phyloP scores from a whole-genome alignment of 2,888 invertebrate genomes.

The Polymixis lichenea region DNA sequence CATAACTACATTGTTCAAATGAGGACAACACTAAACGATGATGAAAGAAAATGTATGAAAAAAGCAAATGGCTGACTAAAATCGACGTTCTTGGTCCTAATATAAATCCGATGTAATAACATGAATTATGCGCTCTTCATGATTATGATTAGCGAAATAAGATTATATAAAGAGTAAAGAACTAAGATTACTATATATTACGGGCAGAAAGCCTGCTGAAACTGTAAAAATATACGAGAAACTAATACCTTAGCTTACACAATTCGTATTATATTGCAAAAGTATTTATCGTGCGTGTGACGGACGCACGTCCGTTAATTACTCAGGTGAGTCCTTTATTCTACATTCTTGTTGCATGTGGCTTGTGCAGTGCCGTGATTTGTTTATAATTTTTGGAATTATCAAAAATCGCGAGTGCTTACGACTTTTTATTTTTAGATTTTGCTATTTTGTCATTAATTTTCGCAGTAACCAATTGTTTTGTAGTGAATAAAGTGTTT shows the following conservation, averaged over 20 bases:
- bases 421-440: conserved; percentile 74
- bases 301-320: conserved; percentile 84
- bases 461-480: conserved; percentile 45
- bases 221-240: conserved; percentile 74
- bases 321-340: conserved; percentile 81
- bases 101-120: conserved; percentile 90
- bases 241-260: conserved; percentile 80
- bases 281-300: conserved; percentile 78
- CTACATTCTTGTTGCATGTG: conserved; percentile 69
- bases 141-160: conserved; percentile 91
- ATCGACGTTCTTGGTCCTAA: conserved; percentile 86
- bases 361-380: conserved; percentile 61
- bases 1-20: conserved; percentile 32
- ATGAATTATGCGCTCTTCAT: conserved; percentile 91
- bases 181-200: conserved; percentile 83
- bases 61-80: conserved; percentile 91
- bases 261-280: conserved; percentile 80
- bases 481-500: conserved; percentile 47
- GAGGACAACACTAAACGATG: conserved; percentile 70
- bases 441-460: conserved; percentile 61
- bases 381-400: conserved; percentile 63
- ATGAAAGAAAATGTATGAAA: conserved; percentile 83
- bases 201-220: conserved; percentile 78
- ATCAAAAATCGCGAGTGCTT: conserved; percentile 63
- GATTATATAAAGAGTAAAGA: conserved; percentile 82